Percentiles rank a stretch among this genome's conserved stretches.
Evolutionary conservation across 1,140 invertebrate genomes (phyloP).

Genomic region (Gryllus bimaculatus): DNA sequence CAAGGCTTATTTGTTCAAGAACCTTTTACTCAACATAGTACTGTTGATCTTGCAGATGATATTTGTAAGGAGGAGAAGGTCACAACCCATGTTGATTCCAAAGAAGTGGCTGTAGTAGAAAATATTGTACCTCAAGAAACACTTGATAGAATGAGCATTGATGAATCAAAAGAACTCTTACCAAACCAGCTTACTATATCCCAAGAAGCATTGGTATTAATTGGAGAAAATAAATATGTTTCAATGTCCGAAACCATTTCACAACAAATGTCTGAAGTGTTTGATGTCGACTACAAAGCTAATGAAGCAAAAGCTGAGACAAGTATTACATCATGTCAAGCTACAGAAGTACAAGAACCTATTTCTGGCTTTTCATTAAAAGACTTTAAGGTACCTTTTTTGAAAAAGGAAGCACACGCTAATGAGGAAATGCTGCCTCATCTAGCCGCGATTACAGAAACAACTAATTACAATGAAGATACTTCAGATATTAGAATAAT

Average conservation of each 20-base stretch:
- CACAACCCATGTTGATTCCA: background rate
- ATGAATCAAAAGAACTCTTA: too few relatives aligned
- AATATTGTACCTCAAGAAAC: background rate
- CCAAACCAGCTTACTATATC: too few relatives aligned
- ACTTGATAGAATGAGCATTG: too few relatives aligned
- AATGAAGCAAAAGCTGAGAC: slow-evolving; percentile 19
- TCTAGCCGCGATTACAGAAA: background rate
- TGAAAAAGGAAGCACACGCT: slow-evolving; percentile 14
- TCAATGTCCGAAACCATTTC: slow-evolving; percentile 22
- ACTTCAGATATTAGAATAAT: background rate
- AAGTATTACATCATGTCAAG: slow-evolving; percentile 18
- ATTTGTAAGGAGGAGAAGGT: background rate
- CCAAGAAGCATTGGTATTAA: slow-evolving; percentile 16
- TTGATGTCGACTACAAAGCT: slow-evolving; percentile 19
- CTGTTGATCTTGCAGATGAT: background rate
- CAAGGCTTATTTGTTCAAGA: slow-evolving; percentile 13
- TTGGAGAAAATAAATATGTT: slow-evolving; percentile 20
- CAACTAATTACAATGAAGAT: background rate
- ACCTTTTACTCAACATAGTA: background rate
- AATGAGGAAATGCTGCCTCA: background rate
- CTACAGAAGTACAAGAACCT: slow-evolving; percentile 19
- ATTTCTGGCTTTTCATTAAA: slow-evolving; percentile 19
- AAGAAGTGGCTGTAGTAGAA: slow-evolving; percentile 8
- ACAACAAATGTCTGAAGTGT: slow-evolving; percentile 22
- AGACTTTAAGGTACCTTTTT: slow-evolving; percentile 12